Percentiles rank a stretch among this genome's conserved stretches.
Conservation (phyloP, 2,888 invertebrate genomes). For the Orthonevra nobilis region DNA sequence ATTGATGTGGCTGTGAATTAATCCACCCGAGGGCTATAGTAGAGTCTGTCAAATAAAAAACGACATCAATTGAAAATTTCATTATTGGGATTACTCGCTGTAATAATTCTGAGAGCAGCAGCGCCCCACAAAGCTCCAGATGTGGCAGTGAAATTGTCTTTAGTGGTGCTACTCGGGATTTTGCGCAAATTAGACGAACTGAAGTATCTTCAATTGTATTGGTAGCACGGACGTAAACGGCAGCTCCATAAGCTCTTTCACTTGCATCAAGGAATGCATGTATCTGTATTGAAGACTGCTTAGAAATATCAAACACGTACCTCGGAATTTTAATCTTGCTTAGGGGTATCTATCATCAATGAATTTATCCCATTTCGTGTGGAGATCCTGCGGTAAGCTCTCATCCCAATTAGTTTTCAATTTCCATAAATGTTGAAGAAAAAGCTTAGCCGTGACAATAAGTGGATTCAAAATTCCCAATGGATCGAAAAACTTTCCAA, state of each 20-base stretch:
- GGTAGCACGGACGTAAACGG: neutral
- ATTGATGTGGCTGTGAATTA: neutral
- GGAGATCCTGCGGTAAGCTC: neutral
- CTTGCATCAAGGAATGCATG: too few species aligned
- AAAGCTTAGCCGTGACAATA: neutral
- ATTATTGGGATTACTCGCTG: too few species aligned
- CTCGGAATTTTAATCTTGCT: neutral
- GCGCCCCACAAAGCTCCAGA: slow-evolving; percentile 3
- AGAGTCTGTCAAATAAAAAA: slow-evolving; percentile 7
- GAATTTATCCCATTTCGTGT: neutral
- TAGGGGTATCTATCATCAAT: neutral
- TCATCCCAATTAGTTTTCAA: neutral
- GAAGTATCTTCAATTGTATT: neutral
- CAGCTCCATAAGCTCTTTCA: neutral
- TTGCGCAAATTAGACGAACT: neutral
- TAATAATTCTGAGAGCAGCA: neutral
- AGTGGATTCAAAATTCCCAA: neutral
- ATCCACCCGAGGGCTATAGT: neutral
- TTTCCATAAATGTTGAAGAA: neutral
- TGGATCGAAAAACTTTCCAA: neutral
- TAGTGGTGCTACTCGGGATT: slow-evolving; percentile 1
- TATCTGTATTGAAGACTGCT: too few species aligned
- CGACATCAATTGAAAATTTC: neutral
- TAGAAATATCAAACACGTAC: too few species aligned
- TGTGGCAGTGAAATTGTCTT: neutral